Base-by-base conservation (phyloP, 2,888 invertebrate species). In the Cataglyphis rosenhaueri region DNA sequence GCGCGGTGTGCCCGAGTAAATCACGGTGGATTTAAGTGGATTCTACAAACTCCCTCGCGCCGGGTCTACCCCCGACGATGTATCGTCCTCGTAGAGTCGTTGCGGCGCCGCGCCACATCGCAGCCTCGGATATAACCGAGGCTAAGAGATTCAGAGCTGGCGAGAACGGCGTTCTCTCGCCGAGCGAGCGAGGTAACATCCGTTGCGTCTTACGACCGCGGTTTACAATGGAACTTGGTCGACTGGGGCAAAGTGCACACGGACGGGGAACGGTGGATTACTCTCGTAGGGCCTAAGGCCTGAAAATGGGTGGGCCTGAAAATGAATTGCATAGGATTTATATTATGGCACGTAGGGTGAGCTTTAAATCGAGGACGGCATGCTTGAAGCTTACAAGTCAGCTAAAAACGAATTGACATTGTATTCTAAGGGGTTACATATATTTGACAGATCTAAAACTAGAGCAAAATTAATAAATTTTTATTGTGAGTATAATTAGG, bases 11-110 rank as follows among this genome's bases (percentile, higher is more conserved):
- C 90, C 91, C 92, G 91, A 92, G 92, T 94, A 93, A 94, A 94
- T 94, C 93, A 93, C 92, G 89, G 91, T 87, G 93, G 93, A 93
- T 93, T 93, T 94, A 93, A 93, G 92, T 94, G 93, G 93, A 93
- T 94, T 92, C 92, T 91, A 90, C 91, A 91, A 93, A 92, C 92
- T 93, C 92, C 91, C 90, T 89, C 91, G 89, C 92, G 83, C 75
- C 73, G 68, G 38, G 29, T 52, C 86, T 75, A 83, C 81, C 83
- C 57, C 48, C 66, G 88, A 91, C 91, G 91, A 93, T 93, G 91
- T 92, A 92, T 93, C 92, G 90, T 91, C 89, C 90, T 88, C 89
- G 90, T 91, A 91, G 89, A 88, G 90, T 90, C 90, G 91, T 92
- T 92, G 90, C 89, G 86, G 88, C 82, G 73, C 79, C 74, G 83